Evolutionary conservation across 2,888 invertebrate species (phyloP).

Genomic region (Tridacna crocea): DNA sequence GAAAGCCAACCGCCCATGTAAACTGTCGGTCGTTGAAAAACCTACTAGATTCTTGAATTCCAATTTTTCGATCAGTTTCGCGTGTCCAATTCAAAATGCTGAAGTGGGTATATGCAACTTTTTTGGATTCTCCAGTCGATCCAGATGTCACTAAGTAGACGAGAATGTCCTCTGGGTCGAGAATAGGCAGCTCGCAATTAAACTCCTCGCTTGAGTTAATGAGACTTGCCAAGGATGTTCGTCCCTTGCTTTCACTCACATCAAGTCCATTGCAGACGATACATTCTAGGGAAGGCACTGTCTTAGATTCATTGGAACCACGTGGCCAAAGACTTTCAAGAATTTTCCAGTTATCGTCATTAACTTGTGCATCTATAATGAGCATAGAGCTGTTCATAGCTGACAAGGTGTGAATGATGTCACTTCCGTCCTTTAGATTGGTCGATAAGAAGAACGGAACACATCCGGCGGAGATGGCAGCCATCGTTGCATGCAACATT

Average conservation of each 20-base stretch:
- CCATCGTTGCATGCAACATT: constrained; percentile 38
- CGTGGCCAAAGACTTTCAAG: constrained; percentile 42
- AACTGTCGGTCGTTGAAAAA: constrained; percentile 54
- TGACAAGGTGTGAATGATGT: constrained; percentile 29
- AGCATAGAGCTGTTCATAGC: constrained; percentile 11
- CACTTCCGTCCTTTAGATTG: constrained; percentile 55
- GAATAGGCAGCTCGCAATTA: constrained; percentile 24
- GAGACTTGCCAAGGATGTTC: neutral
- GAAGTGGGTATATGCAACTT: constrained; percentile 50
- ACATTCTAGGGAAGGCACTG: constrained; percentile 26
- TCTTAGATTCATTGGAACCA: neutral
- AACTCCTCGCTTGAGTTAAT: neutral
- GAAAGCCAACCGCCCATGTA: constrained; percentile 53
- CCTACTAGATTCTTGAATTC: constrained; percentile 24
- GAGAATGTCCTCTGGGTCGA: constrained; percentile 54
- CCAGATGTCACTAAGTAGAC: constrained; percentile 50
- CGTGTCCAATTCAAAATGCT: constrained; percentile 42
- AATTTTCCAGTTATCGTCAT: constrained; percentile 52
- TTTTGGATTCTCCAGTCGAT: constrained; percentile 53
- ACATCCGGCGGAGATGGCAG: constrained; percentile 44
- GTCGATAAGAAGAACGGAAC: constrained; percentile 42
- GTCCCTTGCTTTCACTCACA: neutral
- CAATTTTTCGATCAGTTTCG: neutral
- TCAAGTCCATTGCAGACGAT: constrained; percentile 39
- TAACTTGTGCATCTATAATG: constrained; percentile 30